Evolutionary conservation across 2,113 vertebrate species (phyloP).

Genomic region (Nematolebias whitei): DNA sequence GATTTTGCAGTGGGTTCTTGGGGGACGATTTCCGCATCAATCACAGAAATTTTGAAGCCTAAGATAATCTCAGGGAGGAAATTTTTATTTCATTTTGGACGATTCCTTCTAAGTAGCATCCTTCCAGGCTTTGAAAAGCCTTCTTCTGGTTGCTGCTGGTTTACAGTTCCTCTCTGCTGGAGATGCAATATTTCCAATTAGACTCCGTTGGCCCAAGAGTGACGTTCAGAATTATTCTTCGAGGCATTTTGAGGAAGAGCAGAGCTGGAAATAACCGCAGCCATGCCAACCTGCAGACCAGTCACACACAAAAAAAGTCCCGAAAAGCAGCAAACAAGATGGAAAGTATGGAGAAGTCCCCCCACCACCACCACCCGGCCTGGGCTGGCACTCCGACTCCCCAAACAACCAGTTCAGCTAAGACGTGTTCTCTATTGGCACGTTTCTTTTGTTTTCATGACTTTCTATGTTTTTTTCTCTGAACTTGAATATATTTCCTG

Average conservation of each 20-base stretch:
- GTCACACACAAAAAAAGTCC: conserved; percentile 34
- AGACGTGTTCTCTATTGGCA: conserved; percentile 53
- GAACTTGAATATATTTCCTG: not conserved
- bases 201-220: conserved; percentile 18
- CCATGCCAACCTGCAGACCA: conserved; percentile 60
- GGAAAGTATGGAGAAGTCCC: conserved; percentile 56
- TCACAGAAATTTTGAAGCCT: conserved; percentile 31
- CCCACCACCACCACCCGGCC: conserved; percentile 48
- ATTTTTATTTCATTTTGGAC: conserved; percentile 52
- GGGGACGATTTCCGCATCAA: conserved; percentile 53
- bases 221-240: conserved; percentile 45
- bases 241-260: conserved; percentile 54
- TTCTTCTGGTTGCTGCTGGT: conserved; percentile 5
- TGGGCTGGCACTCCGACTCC: conserved; percentile 60
- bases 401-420: conserved; percentile 55
- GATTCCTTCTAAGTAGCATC: conserved; percentile 29
- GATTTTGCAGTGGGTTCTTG: conserved; percentile 50
- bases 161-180: conserved; percentile 12
- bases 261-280: conserved; percentile 62
- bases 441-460: conserved; percentile 39
- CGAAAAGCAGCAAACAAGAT: conserved; percentile 32
- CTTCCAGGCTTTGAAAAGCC: conserved; percentile 10
- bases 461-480: conserved; percentile 29
- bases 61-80: conserved; percentile 46
- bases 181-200: conserved; percentile 56